Evolutionary conservation across 2,888 invertebrate species (phyloP), one percentile per base, ranked within the genome.

Genomic region (Oeneis ivallda): DNA sequence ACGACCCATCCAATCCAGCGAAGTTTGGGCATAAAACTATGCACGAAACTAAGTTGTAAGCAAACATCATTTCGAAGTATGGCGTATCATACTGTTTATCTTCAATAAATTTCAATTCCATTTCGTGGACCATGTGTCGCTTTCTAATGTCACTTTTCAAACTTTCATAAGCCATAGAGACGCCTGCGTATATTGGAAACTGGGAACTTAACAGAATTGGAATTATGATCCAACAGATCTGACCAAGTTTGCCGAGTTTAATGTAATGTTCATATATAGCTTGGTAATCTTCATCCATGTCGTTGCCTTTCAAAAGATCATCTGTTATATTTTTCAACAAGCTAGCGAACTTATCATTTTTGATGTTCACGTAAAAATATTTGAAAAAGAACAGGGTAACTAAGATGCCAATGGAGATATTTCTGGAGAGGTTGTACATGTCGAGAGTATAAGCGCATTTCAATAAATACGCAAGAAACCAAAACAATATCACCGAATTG

Each of bases 1-100:
- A 87, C 0, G 85, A 85, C 0, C 86, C 86, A 45, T 87, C 89
- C 11, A 87, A 81, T 1, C 87, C 87, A 5, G 77, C 72, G 65
- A 81, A 88, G 45, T 81, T 81, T 2, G 83, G 82, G 1, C 79
- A 73, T 0, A 88, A 73, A 6, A 80, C 71, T 0, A 83, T 41
- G 39, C 81, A 81, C 58, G 82, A 81, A 0, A 76, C 10, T 32
- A 82, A 75, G 59, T 80, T 85, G 70, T 84, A 86, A 0, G 78
- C 81, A 65, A 85, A 89, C 57, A 85, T 73, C 1, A 82, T 69
- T 67, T 87, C 81, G 56, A 83, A 88, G 68, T 84, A 85, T 1
- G 87, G 88, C 6, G 82, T 73, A 15, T 84, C 80, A 65, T 77
- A 82, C 67, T 89, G 86, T 58, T 81, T 81, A 43, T 86, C 76